Conservation (phyloP, 64 coral and sea anemone genomes). For the Platygyra sinensis region DNA sequence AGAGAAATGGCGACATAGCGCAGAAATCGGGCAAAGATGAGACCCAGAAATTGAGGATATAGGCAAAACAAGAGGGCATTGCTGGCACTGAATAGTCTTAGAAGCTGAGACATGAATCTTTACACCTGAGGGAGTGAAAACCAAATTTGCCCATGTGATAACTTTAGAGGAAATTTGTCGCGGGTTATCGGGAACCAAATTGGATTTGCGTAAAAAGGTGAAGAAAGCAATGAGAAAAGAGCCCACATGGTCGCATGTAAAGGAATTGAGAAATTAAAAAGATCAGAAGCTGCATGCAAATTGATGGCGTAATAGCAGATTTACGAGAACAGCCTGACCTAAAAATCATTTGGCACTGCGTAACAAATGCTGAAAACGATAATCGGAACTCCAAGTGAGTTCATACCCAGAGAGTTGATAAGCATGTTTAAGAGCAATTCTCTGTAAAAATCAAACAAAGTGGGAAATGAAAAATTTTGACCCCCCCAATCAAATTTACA, state of each 20-base stretch:
- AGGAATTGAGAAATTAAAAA: background rate
- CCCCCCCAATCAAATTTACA: no score
- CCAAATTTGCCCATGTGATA: slow-evolving; percentile 22
- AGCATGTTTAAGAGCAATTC: slow-evolving; percentile 31
- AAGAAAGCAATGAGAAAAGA: slow-evolving; percentile 43
- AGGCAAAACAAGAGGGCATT: slow-evolving; percentile 7
- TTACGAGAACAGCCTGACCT: background rate
- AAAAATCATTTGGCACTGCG: slow-evolving; percentile 6
- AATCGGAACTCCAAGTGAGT: slow-evolving; percentile 15
- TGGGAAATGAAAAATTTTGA: no score
- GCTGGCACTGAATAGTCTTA: slow-evolving; percentile 21
- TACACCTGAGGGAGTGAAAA: background rate
- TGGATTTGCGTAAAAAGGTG: slow-evolving; percentile 49
- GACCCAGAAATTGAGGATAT: slow-evolving; percentile 1
- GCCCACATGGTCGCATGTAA: slow-evolving; percentile 42
- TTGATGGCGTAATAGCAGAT: slow-evolving; percentile 24
- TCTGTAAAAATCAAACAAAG: no score
- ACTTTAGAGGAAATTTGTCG: background rate
- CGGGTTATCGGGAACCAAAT: slow-evolving; percentile 7
- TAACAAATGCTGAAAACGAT: slow-evolving; percentile 23
- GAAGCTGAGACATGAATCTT: slow-evolving; percentile 19
- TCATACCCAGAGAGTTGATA: background rate
- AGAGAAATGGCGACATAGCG: background rate
- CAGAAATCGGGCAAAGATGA: background rate
- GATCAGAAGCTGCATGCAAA: background rate